These are phyloP conservation scores for Sarcophaga peregrina DNA, from an alignment of 1,140 invertebrate genomes.

Conservation along the genomic window DNA sequence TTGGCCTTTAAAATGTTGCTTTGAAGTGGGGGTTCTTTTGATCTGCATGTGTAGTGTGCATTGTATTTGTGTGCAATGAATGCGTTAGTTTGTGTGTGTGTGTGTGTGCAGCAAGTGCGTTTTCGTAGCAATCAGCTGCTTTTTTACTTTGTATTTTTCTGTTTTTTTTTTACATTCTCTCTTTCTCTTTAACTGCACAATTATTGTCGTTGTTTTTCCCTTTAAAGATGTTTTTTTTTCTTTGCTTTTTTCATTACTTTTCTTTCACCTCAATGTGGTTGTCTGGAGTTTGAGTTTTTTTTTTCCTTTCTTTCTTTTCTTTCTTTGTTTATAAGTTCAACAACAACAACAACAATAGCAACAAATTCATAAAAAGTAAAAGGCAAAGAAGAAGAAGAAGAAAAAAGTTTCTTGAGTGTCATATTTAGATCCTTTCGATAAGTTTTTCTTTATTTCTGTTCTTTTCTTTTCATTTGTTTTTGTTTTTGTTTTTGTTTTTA, in stretches of 20 bases:
- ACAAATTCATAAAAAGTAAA: no score
- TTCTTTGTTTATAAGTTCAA: no score
- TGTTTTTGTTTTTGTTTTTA: not conserved
- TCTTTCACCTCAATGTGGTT: not conserved
- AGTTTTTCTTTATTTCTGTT: no score
- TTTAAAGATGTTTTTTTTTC: not conserved
- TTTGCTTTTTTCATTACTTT: slow-evolving; percentile 6
- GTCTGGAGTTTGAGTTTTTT: slow-evolving; percentile 6
- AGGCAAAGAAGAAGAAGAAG: not conserved
- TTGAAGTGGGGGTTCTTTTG: slow-evolving; percentile 18
- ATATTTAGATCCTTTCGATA: slow-evolving; percentile 19
- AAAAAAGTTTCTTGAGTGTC: slow-evolving; percentile 15
- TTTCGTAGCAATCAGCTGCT: slow-evolving; percentile 10
- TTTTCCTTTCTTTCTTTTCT: not conserved
- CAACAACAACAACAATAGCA: no score
- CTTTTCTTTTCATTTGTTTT: not conserved
- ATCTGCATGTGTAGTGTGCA: not conserved
- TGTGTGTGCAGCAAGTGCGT: slow-evolving; percentile 20
- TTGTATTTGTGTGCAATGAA: not conserved
- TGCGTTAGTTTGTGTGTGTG: not conserved
- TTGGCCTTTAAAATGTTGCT: slow-evolving; percentile 28
- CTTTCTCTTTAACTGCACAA: slow-evolving; percentile 7
- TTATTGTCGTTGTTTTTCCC: slow-evolving; percentile 6
- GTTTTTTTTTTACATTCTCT: no score
- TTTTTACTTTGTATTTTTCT: not conserved